These are phyloP conservation scores for Parazoanthus atlanticus DNA, from an alignment of 92 coral and sea anemone genomes.

Conservation along the genomic window DNA sequence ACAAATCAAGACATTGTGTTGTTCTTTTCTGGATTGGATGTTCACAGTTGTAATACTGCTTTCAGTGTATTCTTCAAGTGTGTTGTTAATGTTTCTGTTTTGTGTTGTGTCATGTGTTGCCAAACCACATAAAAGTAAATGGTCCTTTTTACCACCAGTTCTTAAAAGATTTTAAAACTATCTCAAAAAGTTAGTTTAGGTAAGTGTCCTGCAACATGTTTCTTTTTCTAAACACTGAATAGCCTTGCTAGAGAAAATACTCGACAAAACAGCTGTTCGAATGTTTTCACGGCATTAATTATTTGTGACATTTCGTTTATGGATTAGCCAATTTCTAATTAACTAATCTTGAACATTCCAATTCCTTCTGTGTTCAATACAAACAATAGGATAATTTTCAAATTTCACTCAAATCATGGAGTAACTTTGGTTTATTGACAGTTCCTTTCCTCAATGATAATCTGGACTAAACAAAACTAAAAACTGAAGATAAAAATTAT, in stretches of 20 bases:
- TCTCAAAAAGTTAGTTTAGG: not conserved
- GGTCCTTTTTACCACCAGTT: not conserved
- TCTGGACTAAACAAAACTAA: not conserved
- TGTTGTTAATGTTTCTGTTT: not conserved
- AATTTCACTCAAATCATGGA: conserved; percentile 2
- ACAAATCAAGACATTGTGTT: not conserved
- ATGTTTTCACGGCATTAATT: conserved; percentile 10
- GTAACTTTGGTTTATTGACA: not conserved
- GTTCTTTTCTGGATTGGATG: not conserved
- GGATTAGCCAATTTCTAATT: conserved; percentile 28
- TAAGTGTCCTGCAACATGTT: not conserved
- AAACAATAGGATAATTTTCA: not conserved
- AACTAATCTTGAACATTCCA: conserved; percentile 27
- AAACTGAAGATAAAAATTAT: not conserved
- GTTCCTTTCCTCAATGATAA: not conserved
- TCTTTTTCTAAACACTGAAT: not conserved
- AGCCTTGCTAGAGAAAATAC: not conserved
- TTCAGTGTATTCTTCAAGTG: not conserved
- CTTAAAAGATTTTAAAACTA: not conserved
- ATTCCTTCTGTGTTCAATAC: conserved; percentile 10
- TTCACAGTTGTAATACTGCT: not conserved
- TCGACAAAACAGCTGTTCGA: conserved; percentile 14
- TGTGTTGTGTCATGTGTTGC: not conserved
- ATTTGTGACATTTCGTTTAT: conserved; percentile 31
- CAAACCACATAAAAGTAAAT: no score